Evolutionary conservation across 1,140 invertebrate species (phyloP), one percentile per base, ranked within the genome.

Genomic region (Drosophila truncata): DNA sequence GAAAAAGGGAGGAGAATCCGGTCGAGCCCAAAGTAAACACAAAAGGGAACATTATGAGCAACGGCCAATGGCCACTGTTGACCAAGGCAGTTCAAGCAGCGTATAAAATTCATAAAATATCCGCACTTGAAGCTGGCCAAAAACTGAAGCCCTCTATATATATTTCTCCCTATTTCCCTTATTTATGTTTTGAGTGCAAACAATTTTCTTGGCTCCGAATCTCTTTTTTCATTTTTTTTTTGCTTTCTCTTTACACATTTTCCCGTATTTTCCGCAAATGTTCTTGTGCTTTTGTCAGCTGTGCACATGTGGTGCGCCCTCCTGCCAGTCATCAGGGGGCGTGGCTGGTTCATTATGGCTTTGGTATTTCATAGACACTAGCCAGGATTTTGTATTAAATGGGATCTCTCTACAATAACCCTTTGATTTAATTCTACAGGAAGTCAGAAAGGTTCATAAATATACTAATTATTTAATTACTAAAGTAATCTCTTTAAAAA

Each of bases 51-150:
- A 42, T 42, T 62, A 65, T 35, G 16, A 42, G 20, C 27, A 8
- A 42, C 18, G 44, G 55, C 46, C 27, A 8, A 42, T 16, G 44
- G 55, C 46, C 23, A 60, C 41, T 78, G 78, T 69, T 75, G 79
- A 81, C 73, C 42, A 23, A 47, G 77, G 66, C 69, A 81, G 85
- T 78, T 88, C 84, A 64, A 88, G 85, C 65, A 81, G 85, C 85
- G 84, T 72, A 88, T 88, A 84, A 88, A 88, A 88, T 88, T 88
- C 85, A 88, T 78, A 88, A 88, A 88, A 88, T 88, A 88, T 88
- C 84, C 80, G 84, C 80, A 88, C 84, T 88, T 84, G 69, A 55
- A 55, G 52, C 65, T 42, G 60, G 82, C 65, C 77, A 61, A 77
- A 76, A 80, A 55, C 76, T 80, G 13, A 20, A 61, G 35, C n/a